Evolutionary conservation across 1,140 invertebrate species (phyloP), one percentile per base, ranked within the genome.

Genomic region (Elysia chlorotica): DNA sequence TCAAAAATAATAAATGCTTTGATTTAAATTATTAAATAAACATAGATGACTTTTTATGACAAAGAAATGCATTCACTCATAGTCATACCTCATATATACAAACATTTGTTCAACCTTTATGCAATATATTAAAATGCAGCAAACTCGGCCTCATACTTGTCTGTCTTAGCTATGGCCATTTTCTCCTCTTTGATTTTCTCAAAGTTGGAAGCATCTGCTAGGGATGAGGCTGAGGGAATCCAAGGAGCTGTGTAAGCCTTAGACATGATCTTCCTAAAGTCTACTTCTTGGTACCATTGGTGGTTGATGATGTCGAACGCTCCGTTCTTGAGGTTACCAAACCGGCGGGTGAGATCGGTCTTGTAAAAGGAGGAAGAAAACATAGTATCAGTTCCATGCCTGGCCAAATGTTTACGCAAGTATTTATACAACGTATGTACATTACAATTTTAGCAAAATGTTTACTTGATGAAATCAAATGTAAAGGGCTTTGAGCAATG

Each of bases 261-360:
- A n/a, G 56, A 37, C 10, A 69, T 28, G 1, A 69, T 69, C 38
- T 69, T 69, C 38, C 38, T 2, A 23, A 31, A 71, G 59, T 71
- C 69, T 10, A 63, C 59, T 14, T 71, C 38, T 19, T 36, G 23
- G 36, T 41, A 71, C 69, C 69, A 71, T 1, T 1, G 35, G 54
- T 71, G 69, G 59, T 71, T 62, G 25, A 71, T 71, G 5, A 71
- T 63, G 23, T 71, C 69, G 19, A 41, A 37, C 21, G 59, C 59
- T 1, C 69, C 69, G 37, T 63, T 31, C 36, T 63, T 71, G 17
- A 71, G 37, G 38, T 71, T 71, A n/a, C 69, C 69, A 53, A 25
- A 71, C 4, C 69, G 57, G 35, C 57, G 61, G n/a, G 69, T 71
- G 25, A 71, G 57, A 28, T 71, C 69, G 61, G 38, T 23, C 69